Conservation (phyloP, 2,797 vertebrate genomes). For the Gallinago stenura region DNA sequence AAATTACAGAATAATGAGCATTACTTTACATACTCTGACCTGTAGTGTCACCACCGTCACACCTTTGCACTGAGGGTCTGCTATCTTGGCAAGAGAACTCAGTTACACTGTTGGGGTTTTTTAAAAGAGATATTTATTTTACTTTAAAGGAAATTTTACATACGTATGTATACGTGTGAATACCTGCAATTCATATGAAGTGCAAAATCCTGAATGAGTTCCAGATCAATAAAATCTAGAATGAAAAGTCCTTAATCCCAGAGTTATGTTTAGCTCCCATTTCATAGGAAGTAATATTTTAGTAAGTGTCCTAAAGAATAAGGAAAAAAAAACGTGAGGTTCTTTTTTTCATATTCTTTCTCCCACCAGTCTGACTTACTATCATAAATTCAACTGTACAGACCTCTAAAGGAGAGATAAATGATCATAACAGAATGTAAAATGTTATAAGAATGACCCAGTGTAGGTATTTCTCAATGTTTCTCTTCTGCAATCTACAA, state of each 20-base stretch:
- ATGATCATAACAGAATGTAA: not conserved
- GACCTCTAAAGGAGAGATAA: not conserved
- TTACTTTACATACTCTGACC: slow-evolving; percentile 67
- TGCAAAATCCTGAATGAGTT: not conserved
- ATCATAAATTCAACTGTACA: not conserved
- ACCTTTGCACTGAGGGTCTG: slow-evolving; percentile 30
- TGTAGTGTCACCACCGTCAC: slow-evolving; percentile 55
- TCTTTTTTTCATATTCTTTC: not conserved
- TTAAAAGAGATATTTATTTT: not conserved
- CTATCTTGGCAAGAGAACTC: not conserved
- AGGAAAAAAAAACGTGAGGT: not conserved
- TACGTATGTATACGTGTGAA: not conserved
- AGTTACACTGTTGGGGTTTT: not conserved
- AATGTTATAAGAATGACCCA: not conserved
- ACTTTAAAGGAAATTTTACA: not conserved
- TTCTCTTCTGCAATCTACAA: not conserved
- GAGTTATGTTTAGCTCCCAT: not conserved
- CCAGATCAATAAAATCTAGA: not conserved
- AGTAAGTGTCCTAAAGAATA: not conserved
- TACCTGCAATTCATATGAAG: not conserved
- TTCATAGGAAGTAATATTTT: not conserved
- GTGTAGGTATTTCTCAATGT: not conserved
- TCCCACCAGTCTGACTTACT: not conserved
- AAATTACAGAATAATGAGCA: slow-evolving; percentile 70
- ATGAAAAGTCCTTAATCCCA: not conserved